Percentiles rank a stretch among this genome's conserved stretches.
Evolutionary conservation across 2,888 invertebrate genomes (phyloP).

Genomic region (Molorchus minor): DNA sequence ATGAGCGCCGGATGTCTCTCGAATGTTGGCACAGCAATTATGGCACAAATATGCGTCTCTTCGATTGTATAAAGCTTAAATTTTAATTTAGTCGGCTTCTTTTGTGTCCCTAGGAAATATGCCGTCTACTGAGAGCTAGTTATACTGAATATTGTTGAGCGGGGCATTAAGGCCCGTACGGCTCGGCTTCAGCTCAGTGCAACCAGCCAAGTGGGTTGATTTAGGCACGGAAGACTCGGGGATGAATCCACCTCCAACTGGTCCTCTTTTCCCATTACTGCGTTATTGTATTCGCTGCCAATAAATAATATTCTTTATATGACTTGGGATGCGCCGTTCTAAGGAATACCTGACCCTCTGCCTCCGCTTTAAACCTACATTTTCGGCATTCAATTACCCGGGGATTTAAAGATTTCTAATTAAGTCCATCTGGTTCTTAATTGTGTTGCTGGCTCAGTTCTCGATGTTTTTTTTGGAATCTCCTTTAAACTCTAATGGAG

Average conservation of each 20-base stretch:
- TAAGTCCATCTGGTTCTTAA: conserved; percentile 58
- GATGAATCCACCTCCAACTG: conserved; percentile 30
- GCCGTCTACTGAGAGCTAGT: conserved; percentile 53
- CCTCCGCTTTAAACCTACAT: conserved; percentile 49
- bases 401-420: conserved; percentile 56
- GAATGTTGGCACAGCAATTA: conserved; percentile 53
- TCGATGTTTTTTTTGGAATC: conserved; percentile 5
- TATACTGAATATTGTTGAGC: conserved; percentile 56
- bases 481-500: too few relatives aligned
- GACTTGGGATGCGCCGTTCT: conserved; percentile 52
- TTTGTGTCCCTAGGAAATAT: conserved; percentile 53
- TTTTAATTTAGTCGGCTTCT: conserved; percentile 58
- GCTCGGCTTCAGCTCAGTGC: conserved; percentile 40
- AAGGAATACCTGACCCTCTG: conserved; percentile 46
- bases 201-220: conserved; percentile 29
- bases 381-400: conserved; percentile 57
- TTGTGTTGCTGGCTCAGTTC: conserved; percentile 46
- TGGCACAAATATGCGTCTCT: conserved; percentile 56
- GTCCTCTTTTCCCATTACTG: conserved; percentile 58
- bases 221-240: conserved; percentile 9
- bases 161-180: conserved; percentile 54
- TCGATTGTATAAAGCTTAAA: conserved; percentile 55
- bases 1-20: conserved; percentile 26
- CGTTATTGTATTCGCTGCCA: conserved; percentile 62
- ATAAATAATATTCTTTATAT: conserved; percentile 64